phyloP scores from a whole-genome alignment of 2,113 vertebrate species.

The Poeciliopsis occidentalis region DNA sequence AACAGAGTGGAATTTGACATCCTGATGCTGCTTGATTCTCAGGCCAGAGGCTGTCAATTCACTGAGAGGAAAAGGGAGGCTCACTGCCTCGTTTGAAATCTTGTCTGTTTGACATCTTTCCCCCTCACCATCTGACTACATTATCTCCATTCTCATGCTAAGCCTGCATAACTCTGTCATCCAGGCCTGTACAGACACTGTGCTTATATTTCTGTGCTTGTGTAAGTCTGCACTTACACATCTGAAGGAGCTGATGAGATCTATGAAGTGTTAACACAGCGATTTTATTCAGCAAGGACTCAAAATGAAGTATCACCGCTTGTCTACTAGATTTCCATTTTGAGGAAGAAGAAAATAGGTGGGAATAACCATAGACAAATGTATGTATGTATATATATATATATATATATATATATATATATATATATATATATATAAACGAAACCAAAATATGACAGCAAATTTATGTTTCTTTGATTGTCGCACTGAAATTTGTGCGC shows the following conservation, averaged over 20 bases:
- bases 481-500: no score
- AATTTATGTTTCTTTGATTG: no score
- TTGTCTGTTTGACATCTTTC: slow-evolving; percentile 73
- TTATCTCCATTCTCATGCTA: slow-evolving; percentile 68
- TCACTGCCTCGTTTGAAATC: slow-evolving; percentile 66
- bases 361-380: slow-evolving; percentile 47
- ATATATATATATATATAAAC: no score
- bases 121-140: slow-evolving; percentile 60
- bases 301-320: slow-evolving; percentile 37
- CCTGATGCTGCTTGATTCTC: slow-evolving; percentile 68
- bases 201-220: slow-evolving; percentile 11
- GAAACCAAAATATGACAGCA: no score
- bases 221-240: slow-evolving; percentile 9
- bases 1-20: slow-evolving; percentile 67
- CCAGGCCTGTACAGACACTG: slow-evolving; percentile 34
- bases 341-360: slow-evolving; percentile 17
- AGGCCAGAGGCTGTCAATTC: slow-evolving; percentile 72
- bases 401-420: no score
- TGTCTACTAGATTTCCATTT: slow-evolving; percentile 21
- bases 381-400: no score
- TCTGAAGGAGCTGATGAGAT: slow-evolving; percentile 9
- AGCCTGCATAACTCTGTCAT: slow-evolving; percentile 63
- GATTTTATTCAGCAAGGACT: slow-evolving; percentile 44
- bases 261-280: slow-evolving; percentile 32
- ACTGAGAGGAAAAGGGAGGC: slow-evolving; percentile 44